Base-by-base conservation (phyloP, 2,113 vertebrate genomes). In the Psettodes erumei region DNA sequence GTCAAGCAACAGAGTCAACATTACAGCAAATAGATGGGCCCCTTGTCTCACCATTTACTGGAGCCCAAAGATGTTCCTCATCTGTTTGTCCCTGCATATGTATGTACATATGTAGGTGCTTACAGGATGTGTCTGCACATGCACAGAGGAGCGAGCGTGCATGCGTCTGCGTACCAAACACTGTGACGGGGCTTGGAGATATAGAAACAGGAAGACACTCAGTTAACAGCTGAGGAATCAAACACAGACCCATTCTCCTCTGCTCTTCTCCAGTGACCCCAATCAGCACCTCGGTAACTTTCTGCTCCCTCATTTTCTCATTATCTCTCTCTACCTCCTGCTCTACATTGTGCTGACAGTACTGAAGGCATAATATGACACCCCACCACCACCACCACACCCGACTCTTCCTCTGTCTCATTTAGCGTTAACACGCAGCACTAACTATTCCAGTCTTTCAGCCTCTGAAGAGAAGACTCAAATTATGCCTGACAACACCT, bases 221-320 rank as follows among this genome's bases (percentile, higher is more conserved):
- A 8, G 45, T 60, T 64, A 54, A 64, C 10, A 51, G 27, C 59
- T 42, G 40, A 62, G 40, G 60, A 56, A 62, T 79, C 50, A 69
- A 56, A 76, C 45, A 70, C 16, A 43, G 47, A 64, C 33, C 6
- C 19, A n/a, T 28, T 45, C 19, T 27, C 25, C 3, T 10, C 37
- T 8, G 11, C 21, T 50, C 47, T 64, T 55, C 63, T 73, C 61
- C 47, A 0, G 19, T 81, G 77, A 84, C 83, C 79, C 53, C 83
- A 81, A 90, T 90, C 82, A 88, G 40, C 71, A 85, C 75, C 81
- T 85, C 56, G 59, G 64, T 60, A 27, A 53, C 69, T 79, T 59
- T 38, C 51, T 50, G 27, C 64, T 42, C 45, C 48, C 71, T 74
- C 56, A 58, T 77, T 71, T 74, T 51, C 47, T 53, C 63, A 3